Conservation (phyloP, 2,113 vertebrate genomes). For the Podocnemis expansa region DNA sequence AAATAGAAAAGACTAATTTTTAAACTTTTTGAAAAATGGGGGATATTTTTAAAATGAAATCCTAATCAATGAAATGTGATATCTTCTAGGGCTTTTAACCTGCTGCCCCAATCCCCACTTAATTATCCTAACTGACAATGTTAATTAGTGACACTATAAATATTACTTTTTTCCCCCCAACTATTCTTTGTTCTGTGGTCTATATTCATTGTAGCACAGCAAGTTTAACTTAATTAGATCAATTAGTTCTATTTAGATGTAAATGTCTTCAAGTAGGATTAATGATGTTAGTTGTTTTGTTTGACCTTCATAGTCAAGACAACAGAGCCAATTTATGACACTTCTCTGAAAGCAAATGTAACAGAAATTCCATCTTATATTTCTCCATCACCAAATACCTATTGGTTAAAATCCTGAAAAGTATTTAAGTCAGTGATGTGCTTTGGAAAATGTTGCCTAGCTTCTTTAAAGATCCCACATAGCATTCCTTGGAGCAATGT, state of each 20-base stretch:
- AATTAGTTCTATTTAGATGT: conserved; percentile 65
- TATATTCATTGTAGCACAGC: conserved; percentile 23
- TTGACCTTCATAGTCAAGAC: neutral
- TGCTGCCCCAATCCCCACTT: neutral
- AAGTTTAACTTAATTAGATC: conserved; percentile 64
- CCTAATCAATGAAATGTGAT: neutral
- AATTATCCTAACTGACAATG: conserved; percentile 22
- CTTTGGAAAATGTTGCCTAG: neutral
- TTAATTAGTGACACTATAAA: conserved; percentile 42
- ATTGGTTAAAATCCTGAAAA: neutral
- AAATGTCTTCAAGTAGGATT: conserved; percentile 64
- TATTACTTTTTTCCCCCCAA: conserved; percentile 35
- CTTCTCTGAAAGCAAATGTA: neutral
- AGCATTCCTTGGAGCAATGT: too few relatives aligned
- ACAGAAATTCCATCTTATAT: neutral
- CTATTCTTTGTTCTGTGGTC: conserved; percentile 32
- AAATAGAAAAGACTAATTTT: neutral
- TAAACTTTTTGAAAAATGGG: neutral
- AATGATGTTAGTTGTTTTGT: conserved; percentile 25
- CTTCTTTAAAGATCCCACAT: neutral
- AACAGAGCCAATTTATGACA: conserved; percentile 48
- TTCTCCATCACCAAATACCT: neutral
- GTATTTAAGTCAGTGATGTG: neutral
- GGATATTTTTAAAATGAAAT: neutral
- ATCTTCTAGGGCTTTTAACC: neutral